Conservation (phyloP, 2,113 vertebrate genomes). For the Athene noctua region DNA sequence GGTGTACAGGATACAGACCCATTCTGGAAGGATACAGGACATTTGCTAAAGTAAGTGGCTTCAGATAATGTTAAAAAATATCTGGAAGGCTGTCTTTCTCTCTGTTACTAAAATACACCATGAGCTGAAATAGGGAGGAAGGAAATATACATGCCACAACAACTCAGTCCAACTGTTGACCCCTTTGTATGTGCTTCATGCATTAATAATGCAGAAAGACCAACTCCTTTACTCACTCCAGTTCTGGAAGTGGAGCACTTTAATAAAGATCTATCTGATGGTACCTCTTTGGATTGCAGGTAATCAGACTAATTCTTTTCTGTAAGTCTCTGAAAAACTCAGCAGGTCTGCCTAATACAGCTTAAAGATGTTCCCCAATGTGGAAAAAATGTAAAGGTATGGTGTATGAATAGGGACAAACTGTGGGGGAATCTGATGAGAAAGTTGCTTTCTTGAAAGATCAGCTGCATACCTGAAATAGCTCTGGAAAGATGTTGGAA, state of each 20-base stretch:
- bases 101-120: background rate
- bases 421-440: background rate
- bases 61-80: background rate
- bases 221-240: background rate
- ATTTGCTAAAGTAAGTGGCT: constrained; percentile 82
- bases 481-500: background rate
- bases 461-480: background rate
- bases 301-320: background rate
- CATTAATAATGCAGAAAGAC: background rate
- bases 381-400: background rate
- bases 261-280: background rate
- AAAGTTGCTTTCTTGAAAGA: background rate
- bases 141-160: background rate
- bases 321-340: background rate
- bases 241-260: background rate
- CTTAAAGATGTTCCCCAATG: background rate
- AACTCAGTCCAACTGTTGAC: background rate
- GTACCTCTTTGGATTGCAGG: background rate
- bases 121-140: background rate
- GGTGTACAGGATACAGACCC: constrained; percentile 93
- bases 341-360: background rate
- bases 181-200: background rate
- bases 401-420: background rate
- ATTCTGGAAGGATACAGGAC: constrained; percentile 93
- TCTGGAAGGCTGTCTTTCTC: background rate